phyloP scores from a whole-genome alignment of 2,797 vertebrate genomes.

The Hozukius guyotensis region DNA sequence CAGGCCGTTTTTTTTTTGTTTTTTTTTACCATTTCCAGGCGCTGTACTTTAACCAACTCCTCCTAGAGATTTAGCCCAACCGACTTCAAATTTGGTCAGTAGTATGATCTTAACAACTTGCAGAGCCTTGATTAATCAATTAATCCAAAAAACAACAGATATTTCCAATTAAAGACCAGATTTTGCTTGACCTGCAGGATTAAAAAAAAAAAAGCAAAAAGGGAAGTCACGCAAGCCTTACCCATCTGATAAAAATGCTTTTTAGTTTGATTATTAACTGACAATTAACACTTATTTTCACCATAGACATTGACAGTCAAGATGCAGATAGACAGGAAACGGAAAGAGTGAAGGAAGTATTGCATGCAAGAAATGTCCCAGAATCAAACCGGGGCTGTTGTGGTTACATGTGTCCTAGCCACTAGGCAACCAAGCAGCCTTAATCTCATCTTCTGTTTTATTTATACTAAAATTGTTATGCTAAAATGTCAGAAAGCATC shows the following conservation, averaged over 20 bases:
- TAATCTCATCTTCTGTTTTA: neutral
- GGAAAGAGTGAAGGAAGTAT: neutral
- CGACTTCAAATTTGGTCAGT: neutral
- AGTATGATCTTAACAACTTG: neutral
- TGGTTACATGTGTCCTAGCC: neutral
- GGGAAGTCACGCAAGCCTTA: neutral
- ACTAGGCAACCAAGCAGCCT: neutral
- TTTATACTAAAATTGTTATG: too few species aligned
- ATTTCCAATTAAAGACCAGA: too few species aligned
- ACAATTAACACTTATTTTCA: neutral
- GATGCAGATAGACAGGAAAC: neutral
- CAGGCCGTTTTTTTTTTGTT: neutral
- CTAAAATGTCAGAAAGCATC: neutral
- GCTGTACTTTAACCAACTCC: neutral
- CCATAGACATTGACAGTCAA: neutral
- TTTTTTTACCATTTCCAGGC: too few species aligned
- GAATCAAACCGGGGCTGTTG: neutral
- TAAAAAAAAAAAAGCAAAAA: neutral
- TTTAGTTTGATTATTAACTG: neutral
- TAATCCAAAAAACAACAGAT: too few species aligned
- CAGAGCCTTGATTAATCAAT: too few species aligned
- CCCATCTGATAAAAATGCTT: neutral
- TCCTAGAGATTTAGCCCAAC: neutral
- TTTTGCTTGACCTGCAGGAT: neutral
- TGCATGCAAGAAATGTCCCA: neutral